Evolutionary conservation across 2,113 vertebrate species (phyloP).

Genomic region (Lepidothrix coronata): DNA sequence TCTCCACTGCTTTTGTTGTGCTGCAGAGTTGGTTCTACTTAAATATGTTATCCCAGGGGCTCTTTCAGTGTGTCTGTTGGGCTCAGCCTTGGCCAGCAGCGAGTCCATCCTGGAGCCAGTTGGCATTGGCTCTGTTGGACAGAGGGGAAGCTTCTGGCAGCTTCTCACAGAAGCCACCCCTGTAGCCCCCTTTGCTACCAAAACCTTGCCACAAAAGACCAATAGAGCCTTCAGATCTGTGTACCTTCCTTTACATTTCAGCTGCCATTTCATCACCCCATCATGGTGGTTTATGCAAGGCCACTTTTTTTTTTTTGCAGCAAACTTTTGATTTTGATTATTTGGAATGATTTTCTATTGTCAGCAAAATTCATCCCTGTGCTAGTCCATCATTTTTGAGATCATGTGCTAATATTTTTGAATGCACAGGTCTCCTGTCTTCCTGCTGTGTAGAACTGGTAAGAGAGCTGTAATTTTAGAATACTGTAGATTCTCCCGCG

Average conservation of each 20-base stretch:
- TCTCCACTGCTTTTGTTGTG: neutral
- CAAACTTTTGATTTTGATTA: neutral
- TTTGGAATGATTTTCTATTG: neutral
- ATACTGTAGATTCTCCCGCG: neutral
- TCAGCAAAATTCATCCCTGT: neutral
- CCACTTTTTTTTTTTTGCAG: neutral
- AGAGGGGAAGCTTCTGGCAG: neutral
- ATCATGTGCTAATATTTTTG: neutral
- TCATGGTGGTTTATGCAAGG: neutral
- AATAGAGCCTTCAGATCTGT: neutral
- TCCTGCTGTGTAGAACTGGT: neutral
- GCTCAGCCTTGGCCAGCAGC: rapidly evolving
- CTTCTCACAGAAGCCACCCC: neutral
- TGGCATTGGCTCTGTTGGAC: neutral
- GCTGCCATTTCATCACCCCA: neutral
- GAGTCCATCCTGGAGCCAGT: neutral
- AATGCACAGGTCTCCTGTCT: neutral
- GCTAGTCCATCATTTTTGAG: neutral
- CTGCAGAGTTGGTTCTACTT: neutral
- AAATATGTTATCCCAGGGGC: neutral
- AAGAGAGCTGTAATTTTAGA: neutral
- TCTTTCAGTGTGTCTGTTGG: neutral
- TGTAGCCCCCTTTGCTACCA: neutral
- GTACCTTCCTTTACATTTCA: neutral
- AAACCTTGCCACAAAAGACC: neutral